phyloP scores from a whole-genome alignment of 2,113 vertebrate species.

The Globicephala melas region DNA sequence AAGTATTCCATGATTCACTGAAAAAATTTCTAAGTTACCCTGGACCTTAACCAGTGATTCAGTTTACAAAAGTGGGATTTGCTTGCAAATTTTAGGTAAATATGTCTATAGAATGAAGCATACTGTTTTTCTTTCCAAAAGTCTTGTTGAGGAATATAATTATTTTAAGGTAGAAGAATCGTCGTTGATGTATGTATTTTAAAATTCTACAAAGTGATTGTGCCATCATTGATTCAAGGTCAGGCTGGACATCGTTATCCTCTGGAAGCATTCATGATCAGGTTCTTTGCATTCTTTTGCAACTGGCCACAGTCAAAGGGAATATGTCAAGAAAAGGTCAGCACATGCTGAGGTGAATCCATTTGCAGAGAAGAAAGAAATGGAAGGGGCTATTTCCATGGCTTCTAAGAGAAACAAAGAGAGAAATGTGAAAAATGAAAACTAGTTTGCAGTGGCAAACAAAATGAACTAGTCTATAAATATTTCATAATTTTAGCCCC shows the following conservation, averaged over 20 bases:
- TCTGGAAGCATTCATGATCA: neutral
- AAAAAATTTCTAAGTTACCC: neutral
- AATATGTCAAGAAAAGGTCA: constrained; percentile 31
- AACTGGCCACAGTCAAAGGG: neutral
- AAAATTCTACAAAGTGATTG: neutral
- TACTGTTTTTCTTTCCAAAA: neutral
- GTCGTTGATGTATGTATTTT: neutral
- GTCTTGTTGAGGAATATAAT: neutral
- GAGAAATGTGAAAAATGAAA: constrained; percentile 49
- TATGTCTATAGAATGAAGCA: neutral
- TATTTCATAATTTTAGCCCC: constrained; percentile 62
- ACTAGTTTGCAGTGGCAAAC: constrained; percentile 26
- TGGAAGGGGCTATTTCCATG: constrained; percentile 20
- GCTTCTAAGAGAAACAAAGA: constrained; percentile 56
- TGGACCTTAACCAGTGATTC: neutral
- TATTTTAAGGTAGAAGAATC: neutral
- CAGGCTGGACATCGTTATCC: neutral
- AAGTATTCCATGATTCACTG: neutral
- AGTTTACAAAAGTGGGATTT: neutral
- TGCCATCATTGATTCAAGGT: neutral
- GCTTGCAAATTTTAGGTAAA: neutral
- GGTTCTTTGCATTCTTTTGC: neutral
- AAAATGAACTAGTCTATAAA: constrained; percentile 71
- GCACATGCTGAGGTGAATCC: neutral
- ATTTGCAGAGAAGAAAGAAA: neutral